These are phyloP conservation scores for Symphodus melops DNA, from an alignment of 2,113 vertebrate species.

Conservation along the genomic window DNA sequence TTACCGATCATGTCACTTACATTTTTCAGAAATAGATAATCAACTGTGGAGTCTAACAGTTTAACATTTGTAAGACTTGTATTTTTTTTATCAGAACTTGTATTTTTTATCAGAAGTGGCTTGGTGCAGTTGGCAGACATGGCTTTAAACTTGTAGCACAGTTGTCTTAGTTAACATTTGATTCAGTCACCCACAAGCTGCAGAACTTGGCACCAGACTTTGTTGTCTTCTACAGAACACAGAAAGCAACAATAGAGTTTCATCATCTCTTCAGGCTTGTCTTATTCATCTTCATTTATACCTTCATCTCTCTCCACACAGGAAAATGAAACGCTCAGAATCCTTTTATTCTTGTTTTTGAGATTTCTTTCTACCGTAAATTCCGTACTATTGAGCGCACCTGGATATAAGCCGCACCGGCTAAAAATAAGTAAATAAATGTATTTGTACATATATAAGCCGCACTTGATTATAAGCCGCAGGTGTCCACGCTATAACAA, in stretches of 20 bases:
- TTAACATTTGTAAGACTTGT: neutral
- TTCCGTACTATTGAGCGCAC: too few relatives aligned
- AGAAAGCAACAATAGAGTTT: constrained; percentile 41
- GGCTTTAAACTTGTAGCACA: constrained; percentile 24
- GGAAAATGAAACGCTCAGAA: neutral
- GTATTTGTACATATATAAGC: too few relatives aligned
- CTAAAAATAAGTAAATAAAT: too few relatives aligned
- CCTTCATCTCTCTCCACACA: neutral
- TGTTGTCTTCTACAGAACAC: constrained; percentile 33
- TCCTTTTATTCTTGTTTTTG: neutral
- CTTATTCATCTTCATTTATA: constrained; percentile 31
- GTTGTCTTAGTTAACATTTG: constrained; percentile 65
- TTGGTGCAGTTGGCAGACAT: constrained; percentile 40
- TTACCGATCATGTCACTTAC: too few relatives aligned
- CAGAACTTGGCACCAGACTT: constrained; percentile 38
- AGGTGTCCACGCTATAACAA: too few relatives aligned
- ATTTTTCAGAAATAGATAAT: neutral
- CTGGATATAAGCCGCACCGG: too few relatives aligned
- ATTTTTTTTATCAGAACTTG: neutral
- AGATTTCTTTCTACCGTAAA: constrained; percentile 21
- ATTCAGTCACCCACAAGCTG: constrained; percentile 52
- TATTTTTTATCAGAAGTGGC: neutral
- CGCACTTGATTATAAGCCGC: too few relatives aligned
- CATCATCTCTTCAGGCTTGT: constrained; percentile 43
- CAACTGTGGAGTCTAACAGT: neutral